Base-by-base conservation (phyloP, 1,140 invertebrate species). In the Hylyphantes graminicola region DNA sequence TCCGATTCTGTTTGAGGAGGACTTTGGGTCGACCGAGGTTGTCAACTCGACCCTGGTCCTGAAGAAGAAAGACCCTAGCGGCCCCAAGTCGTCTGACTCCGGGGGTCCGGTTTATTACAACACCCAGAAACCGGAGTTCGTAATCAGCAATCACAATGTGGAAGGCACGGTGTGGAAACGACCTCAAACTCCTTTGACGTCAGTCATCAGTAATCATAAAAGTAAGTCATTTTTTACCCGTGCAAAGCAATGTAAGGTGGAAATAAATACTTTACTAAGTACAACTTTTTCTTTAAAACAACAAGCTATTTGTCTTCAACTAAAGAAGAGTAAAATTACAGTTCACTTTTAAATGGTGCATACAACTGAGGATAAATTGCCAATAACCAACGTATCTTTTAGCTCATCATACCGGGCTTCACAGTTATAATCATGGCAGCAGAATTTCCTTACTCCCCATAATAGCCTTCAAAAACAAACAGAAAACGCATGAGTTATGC, bases 181-280 rank as follows among this genome's bases (percentile, higher is more conserved):
- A 54, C 76, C 76, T 6, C 35, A 78, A 35, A 55, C 61, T 53
- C 61, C 76, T 17, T 19, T 63, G 13, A 48, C 76, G 21, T 1
- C 50, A 13, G 61, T 65, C 51, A 64, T 78, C 63, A 78, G 76
- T 48, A 78, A 78, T 55, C 76, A 78, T 50, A 78, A 78, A 78
- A 64, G 76, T 78, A 35, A 78, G 76, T 65, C 54, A n/a, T 1
- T 21, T 51, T 12, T n/a, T 65, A 11, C 17, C n/a, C n/a, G n/a
- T 12, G n/a, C n/a, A 59, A n/a, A 12, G 7, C 11, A 6, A 59
- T 59, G 57, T 59, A 59, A 59, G 7, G 35, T 35, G 35, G 35
- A 35, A 35, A 35, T 35, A 35, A 35, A 35, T 35, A 35, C 35
- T 35, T 35, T 35, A 35, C 35, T 35, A 2, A 35, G 35, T 35